Conservation (phyloP, 2,888 invertebrate species). For the Diachrysia chrysitis region DNA sequence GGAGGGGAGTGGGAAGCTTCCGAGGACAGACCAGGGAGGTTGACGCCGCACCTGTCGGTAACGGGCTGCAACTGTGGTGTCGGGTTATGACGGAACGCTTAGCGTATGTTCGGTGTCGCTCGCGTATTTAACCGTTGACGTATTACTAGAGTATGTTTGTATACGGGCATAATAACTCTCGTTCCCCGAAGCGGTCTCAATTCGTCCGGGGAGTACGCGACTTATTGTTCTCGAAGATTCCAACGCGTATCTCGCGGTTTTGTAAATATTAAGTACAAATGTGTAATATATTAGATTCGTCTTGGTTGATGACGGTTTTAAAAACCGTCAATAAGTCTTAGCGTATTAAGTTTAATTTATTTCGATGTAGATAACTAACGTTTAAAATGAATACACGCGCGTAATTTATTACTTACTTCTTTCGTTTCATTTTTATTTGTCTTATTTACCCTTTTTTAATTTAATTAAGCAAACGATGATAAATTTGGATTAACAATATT, state of each 20-base stretch:
- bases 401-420: slow-evolving; percentile 71
- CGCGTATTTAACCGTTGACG: slow-evolving; percentile 68
- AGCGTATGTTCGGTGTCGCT: slow-evolving; percentile 55
- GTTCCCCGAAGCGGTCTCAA: slow-evolving; percentile 66
- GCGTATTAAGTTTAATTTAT: slow-evolving; percentile 61
- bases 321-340: slow-evolving; percentile 57
- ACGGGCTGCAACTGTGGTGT: slow-evolving; percentile 74
- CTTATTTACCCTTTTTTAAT: slow-evolving; percentile 60
- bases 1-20: slow-evolving; percentile 73
- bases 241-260: slow-evolving; percentile 47
- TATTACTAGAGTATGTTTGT: slow-evolving; percentile 61
- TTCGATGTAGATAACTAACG: slow-evolving; percentile 75
- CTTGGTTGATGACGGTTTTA: slow-evolving; percentile 48
- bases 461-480: slow-evolving; percentile 50
- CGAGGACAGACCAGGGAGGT: slow-evolving; percentile 81
- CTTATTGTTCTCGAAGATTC: slow-evolving; percentile 81
- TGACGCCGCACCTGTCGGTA: slow-evolving; percentile 73
- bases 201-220: slow-evolving; percentile 76
- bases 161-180: slow-evolving; percentile 84
- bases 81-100: slow-evolving; percentile 75
- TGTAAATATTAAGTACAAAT: slow-evolving; percentile 56
- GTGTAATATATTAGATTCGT: slow-evolving; percentile 52
- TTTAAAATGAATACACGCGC: slow-evolving; percentile 79
- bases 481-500: slow-evolving; percentile 55
- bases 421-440: slow-evolving; percentile 73